Conservation (phyloP, 2,797 vertebrate genomes). For the Neoniphon sammara region DNA sequence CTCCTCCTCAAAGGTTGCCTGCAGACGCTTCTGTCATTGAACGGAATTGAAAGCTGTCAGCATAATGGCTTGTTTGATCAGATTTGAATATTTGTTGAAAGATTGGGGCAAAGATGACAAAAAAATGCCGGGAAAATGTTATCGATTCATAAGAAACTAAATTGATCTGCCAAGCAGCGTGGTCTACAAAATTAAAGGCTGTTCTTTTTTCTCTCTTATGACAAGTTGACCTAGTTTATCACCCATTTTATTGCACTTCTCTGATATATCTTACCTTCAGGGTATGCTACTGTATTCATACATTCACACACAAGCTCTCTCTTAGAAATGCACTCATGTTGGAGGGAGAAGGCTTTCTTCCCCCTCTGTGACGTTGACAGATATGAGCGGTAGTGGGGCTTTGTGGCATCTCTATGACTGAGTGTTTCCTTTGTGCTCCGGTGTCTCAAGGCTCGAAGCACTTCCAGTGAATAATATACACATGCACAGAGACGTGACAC, state of each 20-base stretch:
- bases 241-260: conserved; percentile 1
- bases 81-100: conserved; percentile 70
- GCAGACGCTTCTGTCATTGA: conserved; percentile 60
- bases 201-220: conserved; percentile 28
- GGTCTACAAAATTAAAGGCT: conserved; percentile 15
- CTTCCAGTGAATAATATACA: conserved; percentile 58
- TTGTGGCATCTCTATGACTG: conserved; percentile 46
- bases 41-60: conserved; percentile 65
- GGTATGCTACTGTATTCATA: conserved; percentile 33
- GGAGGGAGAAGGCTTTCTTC: conserved; percentile 15
- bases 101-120: conserved; percentile 44
- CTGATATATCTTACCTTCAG: conserved; percentile 55
- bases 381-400: conserved; percentile 50
- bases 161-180: conserved; percentile 30
- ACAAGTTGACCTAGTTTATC: conserved; percentile 49
- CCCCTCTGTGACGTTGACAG: conserved; percentile 62
- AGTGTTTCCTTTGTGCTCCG: conserved; percentile 50
- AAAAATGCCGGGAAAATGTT: conserved; percentile 49
- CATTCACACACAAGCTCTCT: conserved; percentile 6
- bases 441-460: conserved; percentile 43
- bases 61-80: conserved; percentile 74
- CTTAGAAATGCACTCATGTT: conserved; percentile 10
- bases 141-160: conserved; percentile 41
- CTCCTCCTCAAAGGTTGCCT: conserved; percentile 69
- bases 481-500: conserved; percentile 15